Evolutionary conservation across 2,888 invertebrate genomes (phyloP).

Genomic region (Drosophila koepferae): DNA sequence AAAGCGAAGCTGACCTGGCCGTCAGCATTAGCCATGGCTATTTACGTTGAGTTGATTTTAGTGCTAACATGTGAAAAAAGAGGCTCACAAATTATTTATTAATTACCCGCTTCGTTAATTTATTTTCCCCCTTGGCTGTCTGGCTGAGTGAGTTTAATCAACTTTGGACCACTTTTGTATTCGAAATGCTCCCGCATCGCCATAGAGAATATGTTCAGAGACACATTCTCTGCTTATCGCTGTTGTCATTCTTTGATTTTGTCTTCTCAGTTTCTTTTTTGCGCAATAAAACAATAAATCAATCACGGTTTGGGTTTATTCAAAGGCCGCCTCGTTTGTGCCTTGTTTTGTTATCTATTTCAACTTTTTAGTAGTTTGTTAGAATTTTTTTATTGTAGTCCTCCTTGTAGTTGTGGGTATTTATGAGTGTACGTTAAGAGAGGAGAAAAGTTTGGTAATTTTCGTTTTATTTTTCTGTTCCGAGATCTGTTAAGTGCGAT

Average conservation of each 20-base stretch:
- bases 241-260: slow-evolving; percentile 51
- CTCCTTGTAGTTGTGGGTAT: slow-evolving; percentile 42
- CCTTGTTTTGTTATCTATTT: slow-evolving; percentile 58
- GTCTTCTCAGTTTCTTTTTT: slow-evolving; percentile 53
- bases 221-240: slow-evolving; percentile 60
- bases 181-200: slow-evolving; percentile 39
- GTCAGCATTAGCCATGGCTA: slow-evolving; percentile 64
- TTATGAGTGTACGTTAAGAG: slow-evolving; percentile 33
- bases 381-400: slow-evolving; percentile 40
- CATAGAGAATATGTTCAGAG: slow-evolving; percentile 23
- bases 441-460: slow-evolving; percentile 26
- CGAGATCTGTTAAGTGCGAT: slow-evolving; percentile 69
- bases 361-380: slow-evolving; percentile 70
- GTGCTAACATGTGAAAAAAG: slow-evolving; percentile 61
- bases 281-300: slow-evolving; percentile 77
- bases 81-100: slow-evolving; percentile 75
- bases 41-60: slow-evolving; percentile 61
- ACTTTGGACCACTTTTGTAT: slow-evolving; percentile 27
- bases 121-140: slow-evolving; percentile 1
- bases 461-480: slow-evolving; percentile 18
- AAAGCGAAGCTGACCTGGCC: slow-evolving; percentile 7
- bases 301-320: slow-evolving; percentile 62
- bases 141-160: slow-evolving; percentile 22
- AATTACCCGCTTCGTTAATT: slow-evolving; percentile 55
- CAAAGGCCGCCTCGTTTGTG: slow-evolving; percentile 23